These are phyloP conservation scores for Diadema setosum DNA, from an alignment of 35 echinoderm and acorn worm genomes.

Conservation along the genomic window DNA sequence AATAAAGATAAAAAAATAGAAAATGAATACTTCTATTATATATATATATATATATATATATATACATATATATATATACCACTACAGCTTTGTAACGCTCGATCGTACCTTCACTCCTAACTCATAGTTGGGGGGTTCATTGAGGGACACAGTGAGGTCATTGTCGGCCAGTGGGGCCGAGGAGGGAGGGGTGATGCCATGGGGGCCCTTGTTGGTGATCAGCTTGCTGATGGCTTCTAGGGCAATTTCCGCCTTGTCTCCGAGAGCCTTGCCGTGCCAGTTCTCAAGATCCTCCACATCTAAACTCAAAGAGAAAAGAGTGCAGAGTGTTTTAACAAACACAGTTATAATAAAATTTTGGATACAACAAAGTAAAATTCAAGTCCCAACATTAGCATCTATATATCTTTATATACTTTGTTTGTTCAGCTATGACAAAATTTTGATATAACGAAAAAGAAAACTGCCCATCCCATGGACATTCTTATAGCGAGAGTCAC, in stretches of 20 bases:
- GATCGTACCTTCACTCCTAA: slow-evolving; percentile 59
- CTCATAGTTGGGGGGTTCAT: slow-evolving; percentile 45
- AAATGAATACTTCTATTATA: background rate
- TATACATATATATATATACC: too few relatives aligned
- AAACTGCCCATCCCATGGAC: too few relatives aligned
- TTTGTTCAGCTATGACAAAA: too few relatives aligned
- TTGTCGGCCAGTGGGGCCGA: slow-evolving; percentile 1
- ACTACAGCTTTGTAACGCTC: too few relatives aligned
- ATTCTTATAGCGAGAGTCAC: too few relatives aligned
- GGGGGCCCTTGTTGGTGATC: slow-evolving; percentile 46
- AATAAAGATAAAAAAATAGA: background rate
- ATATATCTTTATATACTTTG: too few relatives aligned
- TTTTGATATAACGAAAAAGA: too few relatives aligned
- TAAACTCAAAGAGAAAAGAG: background rate
- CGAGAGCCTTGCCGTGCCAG: slow-evolving; percentile 95
- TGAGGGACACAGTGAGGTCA: slow-evolving; percentile 50
- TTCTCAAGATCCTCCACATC: slow-evolving; percentile 74
- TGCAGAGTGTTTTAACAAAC: too few relatives aligned
- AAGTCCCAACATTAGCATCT: too few relatives aligned
- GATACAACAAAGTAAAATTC: too few relatives aligned
- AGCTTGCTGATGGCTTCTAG: slow-evolving; percentile 51
- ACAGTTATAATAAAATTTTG: too few relatives aligned
- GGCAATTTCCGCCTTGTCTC: slow-evolving; percentile 68
- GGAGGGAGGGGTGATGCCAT: slow-evolving; percentile 39
- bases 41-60: background rate